Conservation (phyloP, 2,113 vertebrate species). For the Ramphastos sulfuratus region DNA sequence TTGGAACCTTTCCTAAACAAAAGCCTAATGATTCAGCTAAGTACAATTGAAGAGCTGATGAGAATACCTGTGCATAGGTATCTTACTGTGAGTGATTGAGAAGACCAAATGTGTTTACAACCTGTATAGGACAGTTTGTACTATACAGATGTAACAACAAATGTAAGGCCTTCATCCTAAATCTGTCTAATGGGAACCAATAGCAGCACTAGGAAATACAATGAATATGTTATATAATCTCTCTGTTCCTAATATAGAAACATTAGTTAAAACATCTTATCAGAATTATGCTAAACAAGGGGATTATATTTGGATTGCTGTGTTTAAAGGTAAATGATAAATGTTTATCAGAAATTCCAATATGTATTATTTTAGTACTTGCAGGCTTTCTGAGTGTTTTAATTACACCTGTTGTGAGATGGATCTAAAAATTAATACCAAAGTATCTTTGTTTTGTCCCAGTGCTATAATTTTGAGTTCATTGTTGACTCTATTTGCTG, state of each 20-base stretch:
- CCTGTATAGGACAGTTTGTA: background rate
- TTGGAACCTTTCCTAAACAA: background rate
- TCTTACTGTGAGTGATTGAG: background rate
- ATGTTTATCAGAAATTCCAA: background rate
- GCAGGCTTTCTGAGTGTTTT: background rate
- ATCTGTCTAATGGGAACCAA: background rate
- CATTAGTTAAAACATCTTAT: background rate
- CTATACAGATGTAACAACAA: background rate
- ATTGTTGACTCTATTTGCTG: background rate
- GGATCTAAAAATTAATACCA: background rate
- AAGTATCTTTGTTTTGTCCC: background rate
- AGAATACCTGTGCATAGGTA: background rate
- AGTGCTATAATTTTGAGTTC: background rate
- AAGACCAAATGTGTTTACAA: background rate
- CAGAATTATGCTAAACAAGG: background rate
- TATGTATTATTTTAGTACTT: background rate
- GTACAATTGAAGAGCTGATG: background rate
- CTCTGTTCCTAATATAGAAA: no score
- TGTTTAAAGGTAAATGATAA: background rate
- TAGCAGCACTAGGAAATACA: background rate
- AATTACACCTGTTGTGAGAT: background rate
- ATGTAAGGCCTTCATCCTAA: background rate
- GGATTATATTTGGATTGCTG: background rate
- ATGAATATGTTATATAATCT: no score
- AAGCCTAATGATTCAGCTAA: background rate